Evolutionary conservation across 2,797 vertebrate species (phyloP).

Genomic region (Bovichtus diacanthus): DNA sequence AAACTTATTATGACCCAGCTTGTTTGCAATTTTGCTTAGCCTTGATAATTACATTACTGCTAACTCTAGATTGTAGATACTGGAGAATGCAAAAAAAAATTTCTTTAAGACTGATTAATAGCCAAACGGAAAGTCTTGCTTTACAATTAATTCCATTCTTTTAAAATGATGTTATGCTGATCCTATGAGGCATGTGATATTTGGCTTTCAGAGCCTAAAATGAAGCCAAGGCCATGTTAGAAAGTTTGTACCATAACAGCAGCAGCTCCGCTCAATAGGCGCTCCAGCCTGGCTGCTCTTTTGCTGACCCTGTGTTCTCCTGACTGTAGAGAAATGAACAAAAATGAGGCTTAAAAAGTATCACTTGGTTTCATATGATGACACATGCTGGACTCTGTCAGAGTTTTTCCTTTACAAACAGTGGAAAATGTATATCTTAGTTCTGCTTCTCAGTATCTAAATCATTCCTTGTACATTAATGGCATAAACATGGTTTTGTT

Average conservation of each 20-base stretch:
- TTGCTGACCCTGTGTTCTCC: conserved; percentile 9
- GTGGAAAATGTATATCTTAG: neutral
- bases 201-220: neutral
- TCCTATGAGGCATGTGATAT: neutral
- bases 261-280: neutral
- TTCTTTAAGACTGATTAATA: neutral
- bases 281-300: neutral
- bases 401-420: conserved; percentile 10
- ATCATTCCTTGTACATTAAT: conserved; percentile 22
- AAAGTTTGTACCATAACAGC: neutral
- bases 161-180: neutral
- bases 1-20: neutral
- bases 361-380: conserved; percentile 6
- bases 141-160: neutral
- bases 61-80: neutral
- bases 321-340: conserved; percentile 8
- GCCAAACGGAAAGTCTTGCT: neutral
- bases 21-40: neutral
- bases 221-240: neutral
- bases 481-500: conserved; percentile 28
- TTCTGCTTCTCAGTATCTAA: conserved; percentile 19
- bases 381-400: neutral
- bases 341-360: conserved; percentile 8
- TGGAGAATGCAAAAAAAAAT: neutral
- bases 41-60: neutral